Base-by-base conservation (phyloP, 2,888 invertebrate genomes). In the Augochlorella aurata region DNA sequence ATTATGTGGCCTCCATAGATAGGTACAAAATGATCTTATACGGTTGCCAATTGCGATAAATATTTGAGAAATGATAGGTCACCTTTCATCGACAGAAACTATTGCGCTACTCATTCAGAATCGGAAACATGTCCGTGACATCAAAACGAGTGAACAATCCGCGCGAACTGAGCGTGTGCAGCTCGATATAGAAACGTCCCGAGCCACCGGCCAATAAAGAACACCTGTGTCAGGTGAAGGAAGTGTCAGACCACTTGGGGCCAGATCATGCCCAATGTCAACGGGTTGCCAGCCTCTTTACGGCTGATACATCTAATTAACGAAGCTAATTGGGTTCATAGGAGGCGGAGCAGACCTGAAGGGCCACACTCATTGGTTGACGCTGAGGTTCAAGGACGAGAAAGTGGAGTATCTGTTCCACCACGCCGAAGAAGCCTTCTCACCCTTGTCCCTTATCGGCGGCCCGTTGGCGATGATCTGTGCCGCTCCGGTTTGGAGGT, bases 401-500 rank as follows among this genome's bases (percentile, higher is more conserved):
- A 94, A 95, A 76, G 94, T 96, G 87, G 97, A 97, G 92, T 94
- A 94, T 76, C 95, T 95, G 68, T 97, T 97, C 91, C 95, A 95
- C 72, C 94, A 94, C 49, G 95, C 96, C 86, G 95, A 95, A 38
- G 96, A 96, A 90, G 95, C 96, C 0, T 96, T 95, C 88, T 96
- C 96, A 24, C 96, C 95, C 24, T 92, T 96, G 44, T 96, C 96
- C 0, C 91, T 96, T 65, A 92, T 96, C 77, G 96, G 96, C 69
- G 95, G 96, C 74, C 94, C 96, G n/a, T 90, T 96, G 83, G 96
- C 96, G 61, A 95, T 96, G 90, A 91, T 95, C 77, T 94, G 94
- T 67, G 92, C 94, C 2, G 91, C 93, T 2, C 93, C 93, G 8
- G 89, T 93, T 58, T 94, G 92, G 93, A 92, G 90, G 87, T 85